Evolutionary conservation across 2,888 invertebrate genomes (phyloP), one percentile per base, ranked within the genome.

Genomic region (Caenorhabditis sp.): DNA sequence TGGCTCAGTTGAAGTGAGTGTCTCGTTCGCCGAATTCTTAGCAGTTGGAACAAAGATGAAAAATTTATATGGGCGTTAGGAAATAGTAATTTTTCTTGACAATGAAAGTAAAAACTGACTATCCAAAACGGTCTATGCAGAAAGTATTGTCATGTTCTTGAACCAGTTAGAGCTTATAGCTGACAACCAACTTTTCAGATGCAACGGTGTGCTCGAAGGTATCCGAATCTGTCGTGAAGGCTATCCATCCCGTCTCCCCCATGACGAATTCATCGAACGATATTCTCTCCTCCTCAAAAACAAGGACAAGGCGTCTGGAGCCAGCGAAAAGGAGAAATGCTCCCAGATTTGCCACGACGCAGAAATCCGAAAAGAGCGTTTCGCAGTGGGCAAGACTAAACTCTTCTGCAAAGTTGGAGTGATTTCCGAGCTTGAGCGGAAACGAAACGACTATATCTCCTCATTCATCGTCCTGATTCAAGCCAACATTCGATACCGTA

Each of bases 141-240:
- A n/a, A n/a, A n/a, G n/a, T n/a, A n/a, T n/a, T n/a, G n/a, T n/a
- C n/a, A n/a, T n/a, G n/a, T n/a, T n/a, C n/a, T n/a, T n/a, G n/a
- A n/a, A n/a, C n/a, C n/a, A n/a, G n/a, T n/a, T n/a, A n/a, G n/a
- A n/a, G n/a, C n/a, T n/a, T n/a, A n/a, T n/a, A n/a, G n/a, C n/a
- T n/a, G n/a, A n/a, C n/a, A n/a, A n/a, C n/a, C n/a, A n/a, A n/a
- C n/a, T 22, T 58, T 68, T 51, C 93, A 97, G 97, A 92, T 99
- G 99, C 95, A 99, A 99, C 95, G 99, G 99, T 96, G 99, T 99
- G 94, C 96, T 99, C 95, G 99, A 99, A 95, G 99, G 98, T 94
- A 99, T 99, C 95, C 97, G 99, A 96, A 99, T 99, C 95, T 99
- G 98, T 94, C 96, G 98, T 94, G 93, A 94, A 87, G 98, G 99